Conservation (phyloP, 2,888 invertebrate species). For the Sesamia inferens region DNA sequence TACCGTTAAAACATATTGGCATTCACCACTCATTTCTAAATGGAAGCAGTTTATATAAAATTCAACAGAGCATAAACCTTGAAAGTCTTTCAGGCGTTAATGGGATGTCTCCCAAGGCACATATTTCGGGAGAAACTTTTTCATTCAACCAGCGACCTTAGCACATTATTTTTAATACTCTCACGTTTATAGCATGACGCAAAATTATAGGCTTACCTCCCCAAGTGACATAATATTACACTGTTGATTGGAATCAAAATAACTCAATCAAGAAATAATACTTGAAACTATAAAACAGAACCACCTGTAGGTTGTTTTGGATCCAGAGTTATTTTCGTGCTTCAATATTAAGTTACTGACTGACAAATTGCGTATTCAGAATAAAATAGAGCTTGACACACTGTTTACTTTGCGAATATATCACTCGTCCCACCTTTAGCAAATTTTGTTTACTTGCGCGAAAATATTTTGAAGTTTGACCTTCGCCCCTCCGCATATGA, state of each 20-base stretch:
- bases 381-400: conserved; percentile 32
- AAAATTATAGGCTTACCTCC: conserved; percentile 42
- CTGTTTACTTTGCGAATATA: conserved; percentile 50
- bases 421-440: conserved; percentile 33
- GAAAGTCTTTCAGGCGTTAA: conserved; percentile 66
- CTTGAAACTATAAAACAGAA: conserved; percentile 64
- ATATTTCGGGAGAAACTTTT: conserved; percentile 65
- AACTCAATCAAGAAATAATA: conserved; percentile 56
- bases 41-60: conserved; percentile 55
- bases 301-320: conserved; percentile 71
- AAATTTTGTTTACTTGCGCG: conserved; percentile 44
- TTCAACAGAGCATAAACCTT: conserved; percentile 60
- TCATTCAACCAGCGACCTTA: conserved; percentile 53
- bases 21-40: conserved; percentile 46
- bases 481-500: conserved; percentile 36
- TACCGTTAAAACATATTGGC: conserved; percentile 34
- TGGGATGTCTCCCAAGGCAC: conserved; percentile 66
- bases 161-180: conserved; percentile 63
- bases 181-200: conserved; percentile 42
- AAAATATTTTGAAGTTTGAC: conserved; percentile 32
- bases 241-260: conserved; percentile 50
- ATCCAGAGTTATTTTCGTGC: conserved; percentile 62
- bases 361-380: conserved; percentile 61
- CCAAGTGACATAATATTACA: conserved; percentile 36
- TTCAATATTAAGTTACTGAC: conserved; percentile 57